phyloP scores from a whole-genome alignment of 30 jellyfish, hydroid and myxozoan genomes.

The Aurelia aurita complex sp. Pacific region DNA sequence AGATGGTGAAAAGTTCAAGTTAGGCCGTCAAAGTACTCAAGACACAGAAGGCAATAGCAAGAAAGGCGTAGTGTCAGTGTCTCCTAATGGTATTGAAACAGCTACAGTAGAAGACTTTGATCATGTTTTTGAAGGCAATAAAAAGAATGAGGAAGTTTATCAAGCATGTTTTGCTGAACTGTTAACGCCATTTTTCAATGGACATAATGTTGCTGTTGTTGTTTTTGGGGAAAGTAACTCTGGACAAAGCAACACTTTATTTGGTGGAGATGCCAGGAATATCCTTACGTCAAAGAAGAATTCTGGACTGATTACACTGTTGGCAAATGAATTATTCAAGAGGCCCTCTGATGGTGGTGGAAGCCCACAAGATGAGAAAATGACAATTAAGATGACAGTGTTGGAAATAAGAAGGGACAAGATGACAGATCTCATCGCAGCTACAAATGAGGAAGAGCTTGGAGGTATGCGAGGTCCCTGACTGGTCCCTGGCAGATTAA shows the following conservation, averaged over 20 bases:
- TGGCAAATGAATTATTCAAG: slow-evolving; percentile 37
- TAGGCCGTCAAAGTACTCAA: background rate
- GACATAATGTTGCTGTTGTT: slow-evolving; percentile 39
- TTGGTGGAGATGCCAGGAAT: slow-evolving; percentile 64
- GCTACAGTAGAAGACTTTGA: slow-evolving; percentile 26
- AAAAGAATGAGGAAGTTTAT: slow-evolving; percentile 50
- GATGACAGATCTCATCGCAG: slow-evolving; percentile 10
- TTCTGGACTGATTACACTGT: slow-evolving; percentile 21
- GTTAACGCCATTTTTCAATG: slow-evolving; percentile 29
- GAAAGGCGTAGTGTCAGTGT: slow-evolving; percentile 1
- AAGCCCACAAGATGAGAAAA: background rate
- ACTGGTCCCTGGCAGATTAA: no score
- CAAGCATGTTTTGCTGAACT: slow-evolving; percentile 24
- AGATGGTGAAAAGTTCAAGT: slow-evolving; percentile 53
- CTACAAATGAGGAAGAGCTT: background rate
- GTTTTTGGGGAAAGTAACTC: slow-evolving; percentile 57
- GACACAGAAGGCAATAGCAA: background rate
- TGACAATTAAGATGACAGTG: slow-evolving; percentile 5
- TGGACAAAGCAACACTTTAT: slow-evolving; percentile 37
- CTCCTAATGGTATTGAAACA: background rate
- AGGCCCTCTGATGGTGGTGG: background rate
- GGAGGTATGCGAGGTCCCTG: background rate
- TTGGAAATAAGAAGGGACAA: slow-evolving; percentile 20
- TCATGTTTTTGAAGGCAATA: slow-evolving; percentile 43
- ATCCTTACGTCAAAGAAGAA: slow-evolving; percentile 36